Base-by-base conservation (phyloP, 2,888 invertebrate genomes). In the Caenorhabditis becei region DNA sequence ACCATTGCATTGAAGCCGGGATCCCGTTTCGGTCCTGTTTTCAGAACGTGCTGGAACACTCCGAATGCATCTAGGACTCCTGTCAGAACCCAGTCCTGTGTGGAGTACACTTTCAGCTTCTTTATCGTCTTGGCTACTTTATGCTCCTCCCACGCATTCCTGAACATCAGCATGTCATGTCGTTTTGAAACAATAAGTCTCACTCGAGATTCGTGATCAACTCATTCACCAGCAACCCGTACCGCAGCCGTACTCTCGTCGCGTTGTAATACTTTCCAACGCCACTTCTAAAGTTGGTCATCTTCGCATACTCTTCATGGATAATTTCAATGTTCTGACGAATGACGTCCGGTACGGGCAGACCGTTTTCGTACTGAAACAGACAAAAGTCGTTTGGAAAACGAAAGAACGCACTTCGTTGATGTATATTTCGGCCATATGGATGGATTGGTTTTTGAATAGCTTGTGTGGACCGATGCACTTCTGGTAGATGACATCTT, bases 71-170 rank as follows among this genome's bases (percentile, higher is more conserved):
- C 44, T 0, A 71, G 32, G n/a, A 62, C 14, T 0, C 71, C 71
- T 4, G 28, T 16, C 16, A 71, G 28, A 7, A 71, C 0, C 71
- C 71, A 71, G 24, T 71, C 71, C 62, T 71, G 71, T 35, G 69
- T 49, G 3, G 69, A 70, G 26, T 51, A 70, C 11, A 20, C 70
- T 10, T 20, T 51, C 16, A 70, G 58, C 32, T 70, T 47, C 11
- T 18, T 1, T 5, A n/a, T 16, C n/a, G 10, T 7, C 11, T 59
- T 47, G 10, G n/a, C 2, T 5, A 18, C 18, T 2, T n/a, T 7
- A 37, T 61, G 41, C 1, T 14, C 7, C 18, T 51, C 14, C 70
- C 70, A 70, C 7, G 59, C 70, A 10, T n/a, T 70, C 24, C 61
- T 69, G 26, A 24, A 67, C 11, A 32, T 20, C 7, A 26, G n/a